Base-by-base conservation (phyloP, 64 coral and sea anemone genomes). In the Pocillopora verrucosa region DNA sequence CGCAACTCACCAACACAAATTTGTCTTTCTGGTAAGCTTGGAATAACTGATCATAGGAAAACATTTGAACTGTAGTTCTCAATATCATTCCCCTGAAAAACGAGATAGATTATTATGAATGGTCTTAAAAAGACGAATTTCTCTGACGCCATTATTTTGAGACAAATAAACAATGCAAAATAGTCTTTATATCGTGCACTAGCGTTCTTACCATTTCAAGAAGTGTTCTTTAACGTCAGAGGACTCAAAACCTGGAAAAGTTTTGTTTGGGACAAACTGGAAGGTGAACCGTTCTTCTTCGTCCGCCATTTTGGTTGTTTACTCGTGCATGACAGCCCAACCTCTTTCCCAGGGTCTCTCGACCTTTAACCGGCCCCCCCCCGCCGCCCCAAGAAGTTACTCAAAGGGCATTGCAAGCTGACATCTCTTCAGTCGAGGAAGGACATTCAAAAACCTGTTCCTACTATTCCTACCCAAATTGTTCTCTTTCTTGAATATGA, bases 1-100 rank as follows among this genome's bases (percentile, higher is more conserved):
- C 7, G 3, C 41, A 51, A 51, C 82, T 72, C 16, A 92, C 90
- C 90, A 79, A 61, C 19, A 92, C 75, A 87, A 92, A 92, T 77
- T 87, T 79, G 61, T 92, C 90, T 87, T 92, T 92, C 74, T 92
- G 82, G 10, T 92, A 92, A 4, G 74, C 78, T 13, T 87, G 83
- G 59, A 92, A 92, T 45, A 87, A 87, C 80, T 87, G 79, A 35
- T 92, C 90, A 57, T 92, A 92, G 6, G 90, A 87, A 20, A 78
- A 92, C 90, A 92, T 92, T 72, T 92, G 90, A 4, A 87, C 17
- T 13, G 22, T 68, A 25, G 11, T 92, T 70, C 90, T 65, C 36
- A 51, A 37, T 41, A 45, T 61, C 84, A 92, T 92, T 87, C 90
- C 90, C 90, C 90, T 92, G 83, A 7, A 87, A 92, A 78, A 59